Percentiles rank a stretch among this genome's conserved stretches.
phyloP scores from a whole-genome alignment of 2,113 vertebrate species.

The Sinocyclocheilus anophthalmus region DNA sequence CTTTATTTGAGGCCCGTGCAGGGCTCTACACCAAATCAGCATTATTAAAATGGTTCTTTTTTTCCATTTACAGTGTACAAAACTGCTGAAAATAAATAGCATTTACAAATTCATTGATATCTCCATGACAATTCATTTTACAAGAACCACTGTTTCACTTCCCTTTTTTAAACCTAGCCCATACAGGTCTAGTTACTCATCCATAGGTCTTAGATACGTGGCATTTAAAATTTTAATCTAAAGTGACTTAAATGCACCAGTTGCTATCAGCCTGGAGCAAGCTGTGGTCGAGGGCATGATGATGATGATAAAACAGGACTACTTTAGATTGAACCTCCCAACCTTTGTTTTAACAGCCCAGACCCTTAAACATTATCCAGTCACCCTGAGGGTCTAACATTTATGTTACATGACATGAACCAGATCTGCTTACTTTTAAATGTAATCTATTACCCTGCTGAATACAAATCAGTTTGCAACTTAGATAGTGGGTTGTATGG shows the following conservation, averaged over 20 bases:
- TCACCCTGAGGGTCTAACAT: conserved; percentile 18
- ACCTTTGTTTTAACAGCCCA: conserved; percentile 14
- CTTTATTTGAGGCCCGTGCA: too few relatives aligned
- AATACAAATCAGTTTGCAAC: not conserved
- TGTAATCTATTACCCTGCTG: not conserved
- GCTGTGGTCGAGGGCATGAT: too few relatives aligned
- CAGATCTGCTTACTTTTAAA: conserved; percentile 50
- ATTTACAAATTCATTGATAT: not conserved
- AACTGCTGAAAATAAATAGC: not conserved
- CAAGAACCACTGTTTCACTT: not conserved
- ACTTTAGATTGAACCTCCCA: conserved; percentile 6
- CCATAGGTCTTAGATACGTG: not conserved
- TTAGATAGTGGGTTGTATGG: not conserved
- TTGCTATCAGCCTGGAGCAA: not conserved
- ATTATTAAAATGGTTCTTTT: too few relatives aligned
- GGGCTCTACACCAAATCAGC: too few relatives aligned
- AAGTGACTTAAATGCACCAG: conserved; percentile 9
- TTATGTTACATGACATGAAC: conserved; percentile 16
- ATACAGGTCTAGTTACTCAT: not conserved
- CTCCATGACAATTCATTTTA: not conserved
- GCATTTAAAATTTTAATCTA: not conserved
- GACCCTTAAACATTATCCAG: conserved; percentile 24
- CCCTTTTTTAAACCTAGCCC: not conserved
- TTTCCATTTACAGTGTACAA: too few relatives aligned
- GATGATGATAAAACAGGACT: conserved; percentile 1